phyloP scores from a whole-genome alignment of 1,140 invertebrate species.

The Pseudomyrmex dendroicus region DNA sequence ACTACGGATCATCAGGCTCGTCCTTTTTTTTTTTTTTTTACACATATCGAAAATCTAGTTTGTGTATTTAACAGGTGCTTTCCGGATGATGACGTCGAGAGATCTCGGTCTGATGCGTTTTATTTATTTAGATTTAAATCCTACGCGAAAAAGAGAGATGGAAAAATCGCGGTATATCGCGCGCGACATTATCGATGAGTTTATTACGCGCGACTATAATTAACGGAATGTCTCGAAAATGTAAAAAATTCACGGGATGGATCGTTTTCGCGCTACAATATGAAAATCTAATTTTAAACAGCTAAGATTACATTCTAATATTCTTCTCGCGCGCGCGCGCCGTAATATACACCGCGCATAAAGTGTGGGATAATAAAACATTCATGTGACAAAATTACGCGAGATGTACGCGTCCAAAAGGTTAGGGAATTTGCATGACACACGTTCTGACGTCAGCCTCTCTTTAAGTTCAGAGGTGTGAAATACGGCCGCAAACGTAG shows the following conservation, averaged over 20 bases:
- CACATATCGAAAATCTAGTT: not conserved
- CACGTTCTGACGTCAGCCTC: not conserved
- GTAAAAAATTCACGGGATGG: no score
- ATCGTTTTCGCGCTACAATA: not conserved
- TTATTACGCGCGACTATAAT: not conserved
- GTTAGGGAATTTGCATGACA: conserved; percentile 18
- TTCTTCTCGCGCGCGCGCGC: not conserved
- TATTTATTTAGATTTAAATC: not conserved
- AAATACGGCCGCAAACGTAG: conserved; percentile 5
- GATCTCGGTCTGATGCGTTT: not conserved
- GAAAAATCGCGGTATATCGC: no score
- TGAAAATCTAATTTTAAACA: not conserved
- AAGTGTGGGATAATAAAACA: not conserved
- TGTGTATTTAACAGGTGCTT: not conserved
- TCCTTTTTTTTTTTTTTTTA: no score
- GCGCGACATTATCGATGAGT: no score
- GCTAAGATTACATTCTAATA: not conserved
- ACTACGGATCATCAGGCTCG: no score
- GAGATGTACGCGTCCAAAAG: not conserved
- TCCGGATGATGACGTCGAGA: not conserved
- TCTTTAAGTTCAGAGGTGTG: not conserved
- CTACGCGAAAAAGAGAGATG: not conserved
- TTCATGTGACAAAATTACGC: conserved; percentile 12
- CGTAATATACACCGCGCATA: no score
- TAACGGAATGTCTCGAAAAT: not conserved